A percentile compares a stretch with the other conserved stretches of the same genome.
phyloP scores from a whole-genome alignment of 2,888 invertebrate genomes.

The Julus scanicus region DNA sequence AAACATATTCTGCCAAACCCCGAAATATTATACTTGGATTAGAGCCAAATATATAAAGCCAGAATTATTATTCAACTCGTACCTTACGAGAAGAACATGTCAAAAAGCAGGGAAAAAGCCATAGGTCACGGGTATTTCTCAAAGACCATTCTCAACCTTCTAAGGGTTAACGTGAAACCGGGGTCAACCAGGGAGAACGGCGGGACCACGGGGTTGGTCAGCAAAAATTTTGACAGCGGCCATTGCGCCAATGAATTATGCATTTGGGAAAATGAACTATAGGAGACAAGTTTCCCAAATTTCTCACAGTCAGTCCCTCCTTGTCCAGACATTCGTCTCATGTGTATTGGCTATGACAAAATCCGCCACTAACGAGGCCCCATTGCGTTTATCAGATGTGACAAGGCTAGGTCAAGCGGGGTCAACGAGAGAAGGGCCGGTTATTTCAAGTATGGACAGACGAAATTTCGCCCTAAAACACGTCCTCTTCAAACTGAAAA shows the following conservation, averaged over 20 bases:
- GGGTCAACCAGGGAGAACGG: not conserved
- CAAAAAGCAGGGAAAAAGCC: not conserved
- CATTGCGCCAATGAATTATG: not conserved
- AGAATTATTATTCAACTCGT: not conserved
- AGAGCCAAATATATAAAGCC: not conserved
- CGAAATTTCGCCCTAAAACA: not conserved
- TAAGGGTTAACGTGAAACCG: not conserved
- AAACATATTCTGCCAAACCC: not conserved
- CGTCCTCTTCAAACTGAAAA: not conserved
- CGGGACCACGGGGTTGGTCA: conserved; percentile 1
- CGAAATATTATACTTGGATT: not conserved
- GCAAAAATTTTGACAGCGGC: not conserved
- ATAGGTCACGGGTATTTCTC: not conserved
- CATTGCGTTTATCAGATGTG: conserved; percentile 41
- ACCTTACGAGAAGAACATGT: not conserved
- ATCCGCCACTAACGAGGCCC: conserved; percentile 31
- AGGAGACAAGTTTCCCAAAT: conserved; percentile 18
- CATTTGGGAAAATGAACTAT: conserved; percentile 2
- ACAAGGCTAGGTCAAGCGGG: not conserved
- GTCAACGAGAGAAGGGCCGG: conserved; percentile 28
- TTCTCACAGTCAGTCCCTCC: conserved; percentile 36
- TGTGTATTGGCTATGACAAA: conserved; percentile 18
- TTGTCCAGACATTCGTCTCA: conserved; percentile 23
- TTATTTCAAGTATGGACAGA: not conserved
- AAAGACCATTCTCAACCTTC: not conserved